Evolutionary conservation across 2,797 vertebrate species (phyloP).

Genomic region (Brachymystax lenok): DNA sequence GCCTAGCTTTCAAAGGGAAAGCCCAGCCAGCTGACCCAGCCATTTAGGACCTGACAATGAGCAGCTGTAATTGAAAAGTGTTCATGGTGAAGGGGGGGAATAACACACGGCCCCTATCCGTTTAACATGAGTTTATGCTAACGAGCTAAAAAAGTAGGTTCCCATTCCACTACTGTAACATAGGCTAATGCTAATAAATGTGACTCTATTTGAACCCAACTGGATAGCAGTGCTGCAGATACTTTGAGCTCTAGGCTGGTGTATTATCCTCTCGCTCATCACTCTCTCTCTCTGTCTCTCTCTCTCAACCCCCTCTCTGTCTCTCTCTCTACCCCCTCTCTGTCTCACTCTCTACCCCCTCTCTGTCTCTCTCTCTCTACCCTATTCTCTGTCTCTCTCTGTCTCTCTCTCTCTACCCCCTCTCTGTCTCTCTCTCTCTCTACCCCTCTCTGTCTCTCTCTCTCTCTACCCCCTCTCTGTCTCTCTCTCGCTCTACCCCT

Average conservation of each 20-base stretch:
- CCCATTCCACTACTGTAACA: conserved; percentile 48
- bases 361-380: no score
- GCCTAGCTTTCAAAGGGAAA: conserved; percentile 65
- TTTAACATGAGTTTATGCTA: conserved; percentile 61
- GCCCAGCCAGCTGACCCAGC: conserved; percentile 71
- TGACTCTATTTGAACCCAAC: conserved; percentile 6
- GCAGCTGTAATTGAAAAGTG: conserved; percentile 74
- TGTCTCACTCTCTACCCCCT: no score
- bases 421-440: rapidly evolving
- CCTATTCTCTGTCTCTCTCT: no score
- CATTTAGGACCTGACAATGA: conserved; percentile 72
- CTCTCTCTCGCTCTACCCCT: no score
- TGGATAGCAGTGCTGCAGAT: conserved; percentile 23
- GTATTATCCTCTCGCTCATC: conserved; percentile 41
- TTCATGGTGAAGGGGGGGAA: conserved; percentile 38
- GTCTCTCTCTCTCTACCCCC: rapidly evolving
- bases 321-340: background rate
- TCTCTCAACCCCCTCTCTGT: background rate
- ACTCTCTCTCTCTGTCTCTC: conserved; percentile 39
- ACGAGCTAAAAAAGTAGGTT: conserved; percentile 52
- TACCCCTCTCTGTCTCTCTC: rapidly evolving
- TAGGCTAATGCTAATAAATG: conserved; percentile 47
- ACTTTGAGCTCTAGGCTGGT: conserved; percentile 61
- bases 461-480: no score
- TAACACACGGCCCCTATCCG: conserved; percentile 37